phyloP scores from a whole-genome alignment of 2,113 vertebrate species.

The Eidolon helvum region DNA sequence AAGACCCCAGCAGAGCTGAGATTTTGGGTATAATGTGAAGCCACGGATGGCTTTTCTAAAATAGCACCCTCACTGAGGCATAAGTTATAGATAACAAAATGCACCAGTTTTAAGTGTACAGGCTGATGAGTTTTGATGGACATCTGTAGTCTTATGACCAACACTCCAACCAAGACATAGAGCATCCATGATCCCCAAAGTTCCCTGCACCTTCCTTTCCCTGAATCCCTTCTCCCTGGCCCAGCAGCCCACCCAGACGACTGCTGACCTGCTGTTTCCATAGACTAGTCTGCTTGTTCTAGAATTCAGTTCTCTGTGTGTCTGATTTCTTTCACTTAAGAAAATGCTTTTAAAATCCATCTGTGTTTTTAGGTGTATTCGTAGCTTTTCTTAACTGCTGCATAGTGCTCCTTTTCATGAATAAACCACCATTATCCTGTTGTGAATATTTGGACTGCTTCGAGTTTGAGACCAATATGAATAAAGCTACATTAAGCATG shows the following conservation, averaged over 20 bases:
- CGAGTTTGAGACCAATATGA: not conserved
- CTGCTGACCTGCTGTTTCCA: not conserved
- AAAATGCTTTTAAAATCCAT: not conserved
- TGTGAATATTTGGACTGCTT: not conserved
- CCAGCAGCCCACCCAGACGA: not conserved
- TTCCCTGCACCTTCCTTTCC: not conserved
- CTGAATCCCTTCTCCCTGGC: rapidly evolving
- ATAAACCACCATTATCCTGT: not conserved
- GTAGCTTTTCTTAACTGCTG: not conserved
- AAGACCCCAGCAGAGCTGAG: not conserved
- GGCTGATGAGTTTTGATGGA: not conserved
- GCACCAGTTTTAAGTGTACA: not conserved
- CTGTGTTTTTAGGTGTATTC: not conserved
- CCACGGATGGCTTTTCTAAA: not conserved
- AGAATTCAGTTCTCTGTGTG: not conserved
- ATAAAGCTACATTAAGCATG: not conserved
- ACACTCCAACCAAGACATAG: not conserved
- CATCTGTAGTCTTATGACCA: not conserved
- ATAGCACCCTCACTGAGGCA: not conserved
- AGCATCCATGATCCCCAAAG: not conserved
- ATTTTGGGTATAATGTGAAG: not conserved
- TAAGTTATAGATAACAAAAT: not conserved
- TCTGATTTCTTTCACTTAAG: not conserved
- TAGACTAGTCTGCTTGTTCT: not conserved
- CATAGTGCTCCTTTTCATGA: not conserved